These are phyloP conservation scores for Rutpela maculata DNA, from an alignment of 2,888 invertebrate species.

Conservation along the genomic window DNA sequence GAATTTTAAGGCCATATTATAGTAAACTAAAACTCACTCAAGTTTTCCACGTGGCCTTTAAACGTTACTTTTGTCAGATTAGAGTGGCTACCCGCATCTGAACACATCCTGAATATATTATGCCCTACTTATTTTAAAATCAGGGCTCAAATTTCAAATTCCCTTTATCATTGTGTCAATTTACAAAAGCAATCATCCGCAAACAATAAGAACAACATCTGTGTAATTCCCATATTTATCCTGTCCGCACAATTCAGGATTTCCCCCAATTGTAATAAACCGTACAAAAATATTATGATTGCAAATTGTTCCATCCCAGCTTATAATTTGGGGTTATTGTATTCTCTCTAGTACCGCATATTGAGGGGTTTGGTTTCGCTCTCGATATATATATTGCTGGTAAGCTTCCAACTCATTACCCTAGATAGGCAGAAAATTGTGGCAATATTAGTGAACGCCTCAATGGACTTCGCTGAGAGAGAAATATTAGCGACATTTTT, in stretches of 20 bases:
- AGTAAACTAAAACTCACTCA: no score
- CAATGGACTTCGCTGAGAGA: conserved; percentile 19
- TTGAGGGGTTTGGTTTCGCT: conserved; percentile 17
- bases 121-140: background rate
- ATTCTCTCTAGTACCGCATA: conserved; percentile 16
- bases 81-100: background rate
- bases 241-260: conserved; percentile 32
- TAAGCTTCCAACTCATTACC: conserved; percentile 57
- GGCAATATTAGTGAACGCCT: conserved; percentile 43
- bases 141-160: background rate
- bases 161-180: conserved; percentile 5
- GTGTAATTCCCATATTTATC: conserved; percentile 36
- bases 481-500: conserved; percentile 37
- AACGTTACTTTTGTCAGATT: no score
- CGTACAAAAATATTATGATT: conserved; percentile 60
- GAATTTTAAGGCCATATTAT: no score
- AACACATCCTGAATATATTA: background rate
- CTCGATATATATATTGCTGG: conserved; percentile 48
- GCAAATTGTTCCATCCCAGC: conserved; percentile 59
- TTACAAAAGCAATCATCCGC: background rate
- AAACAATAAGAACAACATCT: conserved; percentile 34
- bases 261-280: conserved; percentile 46
- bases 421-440: conserved; percentile 58
- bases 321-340: conserved; percentile 54
- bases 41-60: no score